Base-by-base conservation (phyloP, 1,140 invertebrate genomes). In the Diorhabda sublineata region DNA sequence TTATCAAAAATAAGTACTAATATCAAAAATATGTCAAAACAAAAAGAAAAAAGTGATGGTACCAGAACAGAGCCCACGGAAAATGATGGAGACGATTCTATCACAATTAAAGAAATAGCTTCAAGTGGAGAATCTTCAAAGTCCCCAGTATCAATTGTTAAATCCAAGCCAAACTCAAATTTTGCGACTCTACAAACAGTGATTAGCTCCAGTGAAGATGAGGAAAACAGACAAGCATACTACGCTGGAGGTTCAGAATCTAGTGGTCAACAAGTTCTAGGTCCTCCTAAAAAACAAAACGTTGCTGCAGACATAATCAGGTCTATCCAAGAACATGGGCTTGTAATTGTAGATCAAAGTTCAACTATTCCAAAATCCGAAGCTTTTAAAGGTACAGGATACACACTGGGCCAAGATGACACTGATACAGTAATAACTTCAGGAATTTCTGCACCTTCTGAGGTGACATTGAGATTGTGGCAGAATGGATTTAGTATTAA, bases 241-340 rank as follows among this genome's bases (percentile, higher is more conserved):
- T 98, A 98, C 85, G 96, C 96, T 45, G 97, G 97, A 56, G 96
- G 97, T 3, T 97, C 95, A 3, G 91, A 96, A 78, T 86, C 90
- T 64, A 98, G 96, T 78, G 97, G 97, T 3, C 97, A 99, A 81
- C 96, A 99, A 84, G 92, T 99, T 61, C 76, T 99, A 67, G 97
- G 96, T 0, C 97, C 96, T 42, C 88, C 90, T 4, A 94, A 93
- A 79, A 90, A 90, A 57, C 85, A 88, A 68, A 92, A 96, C 77
- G 87, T 98, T 78, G 90, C 98, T 8, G 87, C 89, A 67, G 92
- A 96, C 77, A 91, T 98, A 87, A 98, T 98, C 80, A 93, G 94
- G 81, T 91, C 92, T 71, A 94, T 94, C 58, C 89, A 90, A 84
- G 91, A 94, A 75, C 89, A 91, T 77, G 92, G 91, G 42, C 91